A percentile compares a stretch with the other conserved stretches of the same genome.
phyloP scores from a whole-genome alignment of 2,888 invertebrate species.

The Monochamus alternatus region DNA sequence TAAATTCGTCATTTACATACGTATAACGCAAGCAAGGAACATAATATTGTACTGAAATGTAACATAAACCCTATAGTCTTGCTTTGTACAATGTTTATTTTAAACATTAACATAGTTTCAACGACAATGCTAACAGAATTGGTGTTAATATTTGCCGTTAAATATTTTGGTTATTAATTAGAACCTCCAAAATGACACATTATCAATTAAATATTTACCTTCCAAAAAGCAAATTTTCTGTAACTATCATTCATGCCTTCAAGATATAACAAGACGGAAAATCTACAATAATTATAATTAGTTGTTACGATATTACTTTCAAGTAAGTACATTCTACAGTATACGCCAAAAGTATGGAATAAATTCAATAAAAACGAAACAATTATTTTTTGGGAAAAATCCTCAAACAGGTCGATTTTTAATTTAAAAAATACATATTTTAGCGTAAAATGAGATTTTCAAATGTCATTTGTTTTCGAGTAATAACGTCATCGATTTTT shows the following conservation, averaged over 20 bases:
- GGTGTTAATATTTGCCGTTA: neutral
- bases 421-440: too few relatives aligned
- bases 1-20: neutral
- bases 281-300: too few relatives aligned
- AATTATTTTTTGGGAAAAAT: too few relatives aligned
- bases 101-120: neutral
- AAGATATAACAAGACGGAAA: too few relatives aligned
- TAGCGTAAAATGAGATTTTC: too few relatives aligned
- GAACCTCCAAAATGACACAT: neutral
- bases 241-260: neutral
- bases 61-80: neutral
- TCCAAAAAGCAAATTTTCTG: neutral
- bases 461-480: too few relatives aligned
- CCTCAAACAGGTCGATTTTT: too few relatives aligned
- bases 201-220: neutral
- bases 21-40: neutral
- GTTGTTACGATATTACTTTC: too few relatives aligned
- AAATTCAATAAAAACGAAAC: too few relatives aligned
- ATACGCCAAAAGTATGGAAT: too few relatives aligned
- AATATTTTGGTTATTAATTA: constrained; percentile 8
- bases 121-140: neutral
- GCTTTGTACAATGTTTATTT: constrained; percentile 2
- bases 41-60: neutral
- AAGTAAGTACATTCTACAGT: too few relatives aligned
- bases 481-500: too few relatives aligned